Evolutionary conservation across 1,140 invertebrate species (phyloP).

Genomic region (Orchestia grillus): DNA sequence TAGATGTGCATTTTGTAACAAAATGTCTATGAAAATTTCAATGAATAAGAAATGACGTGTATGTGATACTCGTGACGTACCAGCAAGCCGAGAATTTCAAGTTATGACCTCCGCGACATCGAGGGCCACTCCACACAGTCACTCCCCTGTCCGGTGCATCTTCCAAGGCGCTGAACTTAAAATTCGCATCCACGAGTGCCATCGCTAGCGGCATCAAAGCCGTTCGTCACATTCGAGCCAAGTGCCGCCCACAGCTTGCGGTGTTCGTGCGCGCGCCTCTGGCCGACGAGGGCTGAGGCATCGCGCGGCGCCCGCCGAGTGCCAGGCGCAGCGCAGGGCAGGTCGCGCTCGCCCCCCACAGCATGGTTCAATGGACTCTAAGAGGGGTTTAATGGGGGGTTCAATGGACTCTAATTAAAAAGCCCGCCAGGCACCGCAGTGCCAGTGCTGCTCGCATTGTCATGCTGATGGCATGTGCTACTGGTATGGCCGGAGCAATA

Average conservation of each 20-base stretch:
- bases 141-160: neutral
- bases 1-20: too few species aligned
- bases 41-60: too few species aligned
- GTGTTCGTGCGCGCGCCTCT: neutral
- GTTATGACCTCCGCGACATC: neutral
- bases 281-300: neutral
- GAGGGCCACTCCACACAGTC: neutral
- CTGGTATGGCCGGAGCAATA: conserved; percentile 28
- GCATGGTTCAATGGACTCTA: neutral
- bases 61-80: too few species aligned
- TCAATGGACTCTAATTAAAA: conserved; percentile 37
- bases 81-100: too few species aligned
- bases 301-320: neutral
- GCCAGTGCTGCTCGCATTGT: conserved; percentile 4
- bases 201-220: neutral
- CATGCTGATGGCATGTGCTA: conserved; percentile 15
- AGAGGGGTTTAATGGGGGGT: too few species aligned
- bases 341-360: neutral
- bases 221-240: neutral
- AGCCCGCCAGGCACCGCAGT: neutral
- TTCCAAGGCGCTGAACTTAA: neutral
- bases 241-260: neutral
- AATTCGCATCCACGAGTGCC: neutral
- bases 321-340: neutral
- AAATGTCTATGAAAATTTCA: too few species aligned